Conservation (phyloP, 2,888 invertebrate species). For the Metopia argyrocephala region DNA sequence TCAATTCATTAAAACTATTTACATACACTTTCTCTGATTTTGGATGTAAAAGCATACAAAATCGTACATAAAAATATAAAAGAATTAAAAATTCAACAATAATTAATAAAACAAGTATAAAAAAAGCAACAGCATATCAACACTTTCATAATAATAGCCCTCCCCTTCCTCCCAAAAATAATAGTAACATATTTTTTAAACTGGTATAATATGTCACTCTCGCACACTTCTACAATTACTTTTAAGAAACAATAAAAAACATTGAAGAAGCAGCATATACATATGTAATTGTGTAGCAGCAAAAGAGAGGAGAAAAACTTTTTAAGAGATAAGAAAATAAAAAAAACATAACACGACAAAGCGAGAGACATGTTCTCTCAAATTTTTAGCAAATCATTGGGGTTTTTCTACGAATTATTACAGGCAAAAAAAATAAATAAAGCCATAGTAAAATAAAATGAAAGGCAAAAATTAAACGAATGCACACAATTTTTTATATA, state of each 20-base stretch:
- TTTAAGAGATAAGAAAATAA: neutral
- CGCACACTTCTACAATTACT: no score
- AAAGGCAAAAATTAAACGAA: conserved; percentile 5
- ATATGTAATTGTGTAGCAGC: neutral
- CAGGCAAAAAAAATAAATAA: neutral
- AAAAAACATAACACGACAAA: neutral
- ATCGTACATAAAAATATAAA: neutral
- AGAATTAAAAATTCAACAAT: neutral
- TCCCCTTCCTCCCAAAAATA: conserved; percentile 45
- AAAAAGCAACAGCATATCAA: no score
- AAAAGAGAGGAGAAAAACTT: conserved; percentile 23
- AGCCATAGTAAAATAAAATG: neutral
- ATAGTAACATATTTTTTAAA: no score
- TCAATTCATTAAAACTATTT: conserved; percentile 27
- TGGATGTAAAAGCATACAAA: neutral
- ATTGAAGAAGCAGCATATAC: neutral
- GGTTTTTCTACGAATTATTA: conserved; percentile 1
- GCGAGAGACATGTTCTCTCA: conserved; percentile 37
- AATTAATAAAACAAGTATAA: no score
- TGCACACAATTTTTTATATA: no score
- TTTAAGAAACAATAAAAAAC: neutral
- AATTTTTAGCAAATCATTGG: conserved; percentile 55
- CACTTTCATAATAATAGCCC: no score
- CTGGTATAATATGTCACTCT: no score
- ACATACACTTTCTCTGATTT: conserved; percentile 42